phyloP scores from a whole-genome alignment of 2,797 vertebrate genomes.

The Liasis olivaceus region DNA sequence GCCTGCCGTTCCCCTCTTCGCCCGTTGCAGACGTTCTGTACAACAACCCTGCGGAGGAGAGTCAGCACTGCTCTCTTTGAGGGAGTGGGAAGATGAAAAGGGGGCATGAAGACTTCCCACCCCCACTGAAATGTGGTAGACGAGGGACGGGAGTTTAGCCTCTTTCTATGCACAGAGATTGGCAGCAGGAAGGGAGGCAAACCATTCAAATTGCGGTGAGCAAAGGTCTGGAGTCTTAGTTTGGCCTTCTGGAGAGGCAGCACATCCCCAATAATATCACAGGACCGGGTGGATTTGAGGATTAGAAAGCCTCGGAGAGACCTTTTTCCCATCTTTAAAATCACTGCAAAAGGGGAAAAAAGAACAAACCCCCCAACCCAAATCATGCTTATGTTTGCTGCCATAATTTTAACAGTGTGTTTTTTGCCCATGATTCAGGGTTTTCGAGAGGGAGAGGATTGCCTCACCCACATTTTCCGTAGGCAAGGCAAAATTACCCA shows the following conservation, averaged over 20 bases:
- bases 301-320: not conserved
- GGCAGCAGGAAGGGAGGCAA: not conserved
- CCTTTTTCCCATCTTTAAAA: not conserved
- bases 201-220: not conserved
- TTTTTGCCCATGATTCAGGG: not conserved
- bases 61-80: not conserved
- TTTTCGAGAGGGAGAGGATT: not conserved
- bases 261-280: not conserved
- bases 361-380: too few species aligned
- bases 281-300: not conserved
- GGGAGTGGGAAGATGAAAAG: not conserved
- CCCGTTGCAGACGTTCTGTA: not conserved
- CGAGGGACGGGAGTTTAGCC: not conserved
- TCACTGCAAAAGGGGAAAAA: not conserved
- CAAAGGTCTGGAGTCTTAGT: not conserved
- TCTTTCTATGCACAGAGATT: not conserved
- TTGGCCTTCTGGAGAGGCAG: not conserved
- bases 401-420: not conserved
- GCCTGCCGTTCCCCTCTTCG: not conserved
- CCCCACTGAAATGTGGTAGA: not conserved
- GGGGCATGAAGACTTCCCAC: not conserved
- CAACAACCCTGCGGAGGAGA: not conserved
- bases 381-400: not conserved
- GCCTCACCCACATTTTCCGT: not conserved
- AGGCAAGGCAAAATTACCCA: not conserved